Base-by-base conservation (phyloP, 2,113 vertebrate species). In the Epinephelus lanceolatus region DNA sequence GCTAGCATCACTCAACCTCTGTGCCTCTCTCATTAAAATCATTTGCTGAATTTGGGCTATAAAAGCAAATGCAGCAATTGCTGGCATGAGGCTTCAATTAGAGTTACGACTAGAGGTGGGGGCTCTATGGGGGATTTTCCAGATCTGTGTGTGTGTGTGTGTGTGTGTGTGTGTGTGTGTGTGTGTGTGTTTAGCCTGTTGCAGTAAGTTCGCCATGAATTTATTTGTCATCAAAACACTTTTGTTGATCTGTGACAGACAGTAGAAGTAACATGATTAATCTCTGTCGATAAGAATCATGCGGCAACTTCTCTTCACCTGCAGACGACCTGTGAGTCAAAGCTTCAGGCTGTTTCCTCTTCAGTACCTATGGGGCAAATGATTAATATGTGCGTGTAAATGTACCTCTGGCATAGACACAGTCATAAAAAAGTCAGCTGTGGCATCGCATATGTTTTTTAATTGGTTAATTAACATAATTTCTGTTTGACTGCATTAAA, bases 11-110 rank as follows among this genome's bases (percentile, higher is more conserved):
- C 78, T 76, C 76, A 83, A 87, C 85, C 79, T 86, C 69, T 88
- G 78, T 75, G 73, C 55, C 75, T 71, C 75, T 75, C 81, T 90
- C 87, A 92, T 93, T 93, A 91, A 92, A 92, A 89, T 87, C 56
- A 93, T 94, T 93, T 92, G 89, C 94, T 90, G 85, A 93, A 93
- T 93, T 91, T 89, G 76, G 84, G 86, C 87, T 78, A 78, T 94
- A 93, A 93, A 93, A 88, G 89, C 85, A 94, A 93, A 92, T 83
- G 86, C 88, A 86, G 91, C 81, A 90, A 91, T 92, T 89, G 84
- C 83, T 81, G 74, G 81, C 93, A 92, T 90, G 81, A 92, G 92
- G 92, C 79, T 93, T 90, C 84, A 92, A 90, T 92, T 93, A 92
- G 66, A 80, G 87, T 84, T 80, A 89, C 75, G 71, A 88, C 76